Evolutionary conservation across 2,888 invertebrate species (phyloP).

Genomic region (Ptychoptera contaminata): DNA sequence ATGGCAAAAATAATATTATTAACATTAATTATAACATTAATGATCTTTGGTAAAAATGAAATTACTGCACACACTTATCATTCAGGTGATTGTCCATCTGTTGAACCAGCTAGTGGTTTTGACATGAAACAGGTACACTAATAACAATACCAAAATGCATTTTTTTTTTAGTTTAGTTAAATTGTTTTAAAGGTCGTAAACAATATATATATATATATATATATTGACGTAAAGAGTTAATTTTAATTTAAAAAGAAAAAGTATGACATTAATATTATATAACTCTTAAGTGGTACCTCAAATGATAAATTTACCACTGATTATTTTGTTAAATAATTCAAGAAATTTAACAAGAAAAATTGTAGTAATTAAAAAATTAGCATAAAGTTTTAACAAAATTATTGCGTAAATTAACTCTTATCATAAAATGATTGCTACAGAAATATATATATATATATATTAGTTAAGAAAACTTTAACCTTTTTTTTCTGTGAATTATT

Average conservation of each 20-base stretch:
- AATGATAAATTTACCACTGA: too few species aligned
- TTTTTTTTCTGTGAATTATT: neutral
- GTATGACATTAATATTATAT: neutral
- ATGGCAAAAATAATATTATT: too few species aligned
- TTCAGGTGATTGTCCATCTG: slow-evolving; percentile 54
- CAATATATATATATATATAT: neutral
- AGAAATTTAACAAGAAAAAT: too few species aligned
- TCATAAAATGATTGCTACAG: too few species aligned
- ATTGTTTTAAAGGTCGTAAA: too few species aligned
- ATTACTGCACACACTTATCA: slow-evolving; percentile 45
- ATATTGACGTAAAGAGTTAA: neutral
- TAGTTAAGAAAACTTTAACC: neutral
- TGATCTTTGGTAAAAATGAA: neutral
- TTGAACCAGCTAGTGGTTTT: slow-evolving; percentile 57
- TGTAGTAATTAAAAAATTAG: too few species aligned
- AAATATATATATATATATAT: too few species aligned
- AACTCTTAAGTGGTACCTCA: too few species aligned
- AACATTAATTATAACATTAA: neutral
- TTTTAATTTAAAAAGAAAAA: neutral
- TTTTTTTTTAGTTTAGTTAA: too few species aligned
- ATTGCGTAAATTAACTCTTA: too few species aligned
- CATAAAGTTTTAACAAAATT: too few species aligned
- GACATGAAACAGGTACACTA: slow-evolving; percentile 53
- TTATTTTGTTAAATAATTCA: too few species aligned
- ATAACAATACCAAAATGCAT: neutral